A percentile compares a stretch with the other conserved stretches of the same genome.
Evolutionary conservation across 1,140 invertebrate species (phyloP).

Genomic region (Tetramorium parvispinum): DNA sequence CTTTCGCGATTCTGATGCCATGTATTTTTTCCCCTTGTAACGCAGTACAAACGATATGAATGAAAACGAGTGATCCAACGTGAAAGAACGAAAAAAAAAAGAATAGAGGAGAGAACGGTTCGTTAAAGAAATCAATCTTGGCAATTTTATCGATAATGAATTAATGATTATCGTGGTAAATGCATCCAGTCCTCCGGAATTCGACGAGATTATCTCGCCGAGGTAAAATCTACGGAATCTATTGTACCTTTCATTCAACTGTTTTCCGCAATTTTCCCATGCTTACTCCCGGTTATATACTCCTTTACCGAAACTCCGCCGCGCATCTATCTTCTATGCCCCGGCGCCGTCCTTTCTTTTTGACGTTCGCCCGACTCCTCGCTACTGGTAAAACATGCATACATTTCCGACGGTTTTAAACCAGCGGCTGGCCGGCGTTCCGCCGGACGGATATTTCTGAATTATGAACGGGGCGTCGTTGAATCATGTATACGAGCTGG

Average conservation of each 20-base stretch:
- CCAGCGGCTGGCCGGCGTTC: slow-evolving; percentile 13
- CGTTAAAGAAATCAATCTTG: background rate
- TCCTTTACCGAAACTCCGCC: background rate
- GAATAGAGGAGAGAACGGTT: background rate
- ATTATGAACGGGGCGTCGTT: slow-evolving; percentile 61
- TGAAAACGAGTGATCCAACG: background rate
- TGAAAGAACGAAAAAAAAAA: background rate
- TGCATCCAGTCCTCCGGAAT: background rate
- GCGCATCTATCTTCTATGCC: slow-evolving; percentile 36
- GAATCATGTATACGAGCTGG: slow-evolving; percentile 47
- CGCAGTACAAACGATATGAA: background rate
- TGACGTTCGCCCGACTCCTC: slow-evolving; percentile 41
- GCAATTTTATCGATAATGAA: background rate
- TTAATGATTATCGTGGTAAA: background rate
- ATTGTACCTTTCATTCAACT: slow-evolving; percentile 14
- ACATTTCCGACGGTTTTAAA: slow-evolving; percentile 47
- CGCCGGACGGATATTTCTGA: slow-evolving; percentile 67
- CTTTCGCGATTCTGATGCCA: background rate
- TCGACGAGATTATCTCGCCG: background rate
- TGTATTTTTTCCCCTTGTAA: background rate
- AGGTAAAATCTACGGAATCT: background rate
- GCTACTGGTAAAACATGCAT: slow-evolving; percentile 65
- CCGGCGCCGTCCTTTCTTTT: slow-evolving; percentile 42
- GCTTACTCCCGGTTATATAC: slow-evolving; percentile 2
- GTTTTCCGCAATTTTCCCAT: slow-evolving; percentile 43